A percentile compares a stretch with the other conserved stretches of the same genome.
Conservation (phyloP, 2,888 invertebrate species). For the Candidula unifasciata region DNA sequence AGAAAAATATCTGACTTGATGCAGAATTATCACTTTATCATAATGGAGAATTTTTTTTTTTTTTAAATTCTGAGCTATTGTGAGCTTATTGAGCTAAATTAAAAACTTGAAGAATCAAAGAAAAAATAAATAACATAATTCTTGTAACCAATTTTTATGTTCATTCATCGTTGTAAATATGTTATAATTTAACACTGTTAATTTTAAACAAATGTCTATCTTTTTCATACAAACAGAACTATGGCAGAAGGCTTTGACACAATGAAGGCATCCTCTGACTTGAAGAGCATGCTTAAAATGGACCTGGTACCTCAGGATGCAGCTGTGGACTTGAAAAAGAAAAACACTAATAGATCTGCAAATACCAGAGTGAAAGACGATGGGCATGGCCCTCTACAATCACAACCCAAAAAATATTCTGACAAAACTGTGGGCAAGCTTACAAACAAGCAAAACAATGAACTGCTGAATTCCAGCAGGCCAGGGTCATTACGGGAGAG, state of each 20-base stretch:
- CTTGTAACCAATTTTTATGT: too few species aligned
- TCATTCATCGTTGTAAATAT: too few species aligned
- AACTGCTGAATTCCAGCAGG: background rate
- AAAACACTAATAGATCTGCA: slow-evolving; percentile 14
- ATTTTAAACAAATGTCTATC: background rate
- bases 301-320: background rate
- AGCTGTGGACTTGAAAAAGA: background rate
- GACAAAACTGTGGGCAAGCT: background rate
- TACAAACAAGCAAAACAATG: slow-evolving; percentile 38
- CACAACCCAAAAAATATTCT: background rate
- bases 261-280: background rate
- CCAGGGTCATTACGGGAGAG: background rate
- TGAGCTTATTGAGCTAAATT: too few species aligned
- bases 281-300: slow-evolving; percentile 35
- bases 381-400: background rate
- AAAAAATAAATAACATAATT: too few species aligned
- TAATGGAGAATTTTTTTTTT: too few species aligned
- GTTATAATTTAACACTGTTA: background rate
- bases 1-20: too few species aligned
- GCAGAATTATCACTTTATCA: too few species aligned
- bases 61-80: too few species aligned
- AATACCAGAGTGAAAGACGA: background rate
- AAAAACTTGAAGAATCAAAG: too few species aligned
- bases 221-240: background rate
- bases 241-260: slow-evolving; percentile 40